These are phyloP conservation scores for Ptychadena robeensis DNA, from an alignment of 2,797 vertebrate genomes.

Conservation along the genomic window DNA sequence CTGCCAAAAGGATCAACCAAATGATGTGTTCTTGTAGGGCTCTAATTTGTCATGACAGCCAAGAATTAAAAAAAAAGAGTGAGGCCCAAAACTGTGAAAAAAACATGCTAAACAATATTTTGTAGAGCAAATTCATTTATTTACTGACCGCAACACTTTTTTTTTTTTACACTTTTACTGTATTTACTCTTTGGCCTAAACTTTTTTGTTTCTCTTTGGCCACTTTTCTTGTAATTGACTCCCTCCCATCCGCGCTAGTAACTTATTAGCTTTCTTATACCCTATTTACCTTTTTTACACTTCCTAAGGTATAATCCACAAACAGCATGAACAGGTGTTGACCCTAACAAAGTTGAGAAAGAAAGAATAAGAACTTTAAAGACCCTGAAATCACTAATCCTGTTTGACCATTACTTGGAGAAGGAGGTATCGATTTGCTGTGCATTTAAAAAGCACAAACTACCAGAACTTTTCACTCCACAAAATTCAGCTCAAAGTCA, in stretches of 20 bases:
- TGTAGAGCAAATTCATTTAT: background rate
- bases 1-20: conserved; percentile 83
- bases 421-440: conserved; percentile 1
- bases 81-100: background rate
- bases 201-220: background rate
- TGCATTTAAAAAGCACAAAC: conserved; percentile 9
- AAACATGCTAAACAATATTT: background rate
- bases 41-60: conserved; percentile 23
- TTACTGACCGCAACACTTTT: no score
- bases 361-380: conserved; percentile 8
- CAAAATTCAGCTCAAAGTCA: no score
- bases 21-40: background rate
- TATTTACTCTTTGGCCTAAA: background rate
- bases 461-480: no score
- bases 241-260: background rate
- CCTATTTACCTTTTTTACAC: background rate
- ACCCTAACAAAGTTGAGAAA: conserved; percentile 18
- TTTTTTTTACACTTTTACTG: background rate
- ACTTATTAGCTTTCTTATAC: background rate
- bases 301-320: conserved; percentile 22
- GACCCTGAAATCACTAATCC: conserved; percentile 42
- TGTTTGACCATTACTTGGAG: conserved; percentile 1
- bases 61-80: background rate
- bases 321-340: conserved; percentile 22
- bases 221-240: background rate